Evolutionary conservation across 2,113 vertebrate genomes (phyloP), one percentile per base, ranked within the genome.

Genomic region (Alaudala cheleensis): DNA sequence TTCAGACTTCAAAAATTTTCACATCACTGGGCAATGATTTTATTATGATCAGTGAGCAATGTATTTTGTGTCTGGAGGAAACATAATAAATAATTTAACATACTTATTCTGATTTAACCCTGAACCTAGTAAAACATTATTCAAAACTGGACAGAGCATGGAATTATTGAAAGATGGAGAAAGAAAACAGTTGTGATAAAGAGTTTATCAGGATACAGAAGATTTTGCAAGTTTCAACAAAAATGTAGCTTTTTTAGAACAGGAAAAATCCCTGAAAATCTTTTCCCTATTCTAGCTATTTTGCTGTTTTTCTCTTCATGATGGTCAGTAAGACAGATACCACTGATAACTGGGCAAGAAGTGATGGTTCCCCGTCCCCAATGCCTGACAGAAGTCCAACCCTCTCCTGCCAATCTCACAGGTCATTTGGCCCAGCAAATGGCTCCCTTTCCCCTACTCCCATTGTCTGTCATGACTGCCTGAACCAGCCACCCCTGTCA

Each of bases 401-500:
- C 10, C 0, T 0, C 14, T 66, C 42, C 33, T 1, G 4, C 37
- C 8, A 66, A 29, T 25, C 33, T 42, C 73, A 37, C 14, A 16
- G 16, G 5, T 6, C 8, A 12, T 71, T 74, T 90, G 19, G 9
- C 45, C 15, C 34, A 51, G 45, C 10, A 23, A 23, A 24, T 50
- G 56, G 17, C 14, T 33, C 16, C 21, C 7, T 20, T 11, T 47
- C 11, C 10, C 24, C 18, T 5, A 2, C 21, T 51, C 7, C 31
- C 2, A 4, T 5, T 33, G 7, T 31, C 33, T 67, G 12, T 21
- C 49, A 6, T 37, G 42, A 37, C 14, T 56, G 34, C 21, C 66
- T 60, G 71, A 49, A 39, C 15, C 21, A 58, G 6, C 22, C 19
- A 64, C 3, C 3, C 13, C 20, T 40, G 6, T 16, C 0, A 0